Base-by-base conservation (phyloP, 2,113 vertebrate species). In the Scomber japonicus region DNA sequence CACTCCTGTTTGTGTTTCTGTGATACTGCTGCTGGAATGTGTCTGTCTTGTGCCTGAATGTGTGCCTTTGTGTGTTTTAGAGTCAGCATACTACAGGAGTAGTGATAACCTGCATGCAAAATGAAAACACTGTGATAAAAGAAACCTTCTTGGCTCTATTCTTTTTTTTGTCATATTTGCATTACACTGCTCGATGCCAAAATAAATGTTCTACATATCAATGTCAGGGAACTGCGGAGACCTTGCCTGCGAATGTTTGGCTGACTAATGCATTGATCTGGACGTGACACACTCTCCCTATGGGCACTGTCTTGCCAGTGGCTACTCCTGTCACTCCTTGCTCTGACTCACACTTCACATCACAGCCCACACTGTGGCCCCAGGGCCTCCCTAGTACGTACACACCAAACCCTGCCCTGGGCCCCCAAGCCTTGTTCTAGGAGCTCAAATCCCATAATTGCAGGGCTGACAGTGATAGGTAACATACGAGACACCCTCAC, bases 391-490 rank as follows among this genome's bases (percentile, higher is more conserved):
- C 83, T 71, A 19, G 55, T 81, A 49, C 72, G 50, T 30, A 80
- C 74, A 87, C 80, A 90, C 65, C 77, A 81, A 87, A 82, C 84
- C 83, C 82, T 54, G 78, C 87, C 61, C 70, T 19, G 60, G 89
- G 87, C 88, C 85, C 83, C 88, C 79, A 53, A 86, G 92, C 86
- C 83, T 88, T 85, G 73, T 88, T 91, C 86, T 84, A 81, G 82
- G 82, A 92, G 91, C 87, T 90, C 88, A 95, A 95, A 95, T 95
- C 94, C 94, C 75, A 93, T 95, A 95, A 95, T 95, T 95, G 93
- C 92, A 84, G 81, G 74, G 86, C 85, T 95, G 94, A 94, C 94
- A 95, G 94, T 92, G 93, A 94, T 93, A 94, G 90, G 88, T 89
- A 93, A 85, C 89, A 88, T 86, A 86, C 68, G 64, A 93, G 91